Conservation (phyloP, 2,888 invertebrate species). For the Pristionchus mayeri region DNA sequence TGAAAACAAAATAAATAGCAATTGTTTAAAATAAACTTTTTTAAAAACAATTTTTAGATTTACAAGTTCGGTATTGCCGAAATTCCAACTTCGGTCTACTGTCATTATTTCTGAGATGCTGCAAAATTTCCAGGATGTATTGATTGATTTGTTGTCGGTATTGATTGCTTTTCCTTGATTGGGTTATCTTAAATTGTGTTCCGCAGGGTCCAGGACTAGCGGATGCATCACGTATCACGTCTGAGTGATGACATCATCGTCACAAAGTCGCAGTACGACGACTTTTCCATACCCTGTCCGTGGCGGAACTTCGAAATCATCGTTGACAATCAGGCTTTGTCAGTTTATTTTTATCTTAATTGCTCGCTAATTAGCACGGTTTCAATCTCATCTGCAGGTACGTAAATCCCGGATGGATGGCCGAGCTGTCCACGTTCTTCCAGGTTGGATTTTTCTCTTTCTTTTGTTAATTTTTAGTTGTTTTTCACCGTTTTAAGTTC, state of each 20-base stretch:
- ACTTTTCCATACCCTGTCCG: conserved; percentile 65
- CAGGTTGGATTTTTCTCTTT: neutral
- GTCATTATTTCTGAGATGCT: neutral
- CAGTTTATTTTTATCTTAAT: neutral
- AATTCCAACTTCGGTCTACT: neutral
- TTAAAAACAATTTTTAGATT: neutral
- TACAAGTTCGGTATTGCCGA: neutral
- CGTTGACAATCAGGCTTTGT: conserved; percentile 52
- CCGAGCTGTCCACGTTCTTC: conserved; percentile 69
- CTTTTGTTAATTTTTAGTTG: too few relatives aligned
- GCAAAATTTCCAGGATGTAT: neutral
- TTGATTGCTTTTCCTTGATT: neutral
- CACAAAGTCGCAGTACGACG: conserved; percentile 64
- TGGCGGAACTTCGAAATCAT: conserved; percentile 63
- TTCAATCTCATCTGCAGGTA: conserved; percentile 55
- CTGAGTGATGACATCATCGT: conserved; percentile 61
- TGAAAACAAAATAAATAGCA: too few relatives aligned
- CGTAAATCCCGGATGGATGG: conserved; percentile 69
- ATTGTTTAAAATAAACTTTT: neutral
- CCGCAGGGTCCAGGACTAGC: neutral
- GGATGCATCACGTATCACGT: conserved; percentile 48
- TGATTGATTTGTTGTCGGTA: neutral
- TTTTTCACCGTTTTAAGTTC: neutral
- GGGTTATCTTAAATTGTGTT: neutral
- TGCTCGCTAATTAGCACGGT: neutral